Conservation (phyloP, 1,140 invertebrate species). For the Thaumetopoea pityocampa region DNA sequence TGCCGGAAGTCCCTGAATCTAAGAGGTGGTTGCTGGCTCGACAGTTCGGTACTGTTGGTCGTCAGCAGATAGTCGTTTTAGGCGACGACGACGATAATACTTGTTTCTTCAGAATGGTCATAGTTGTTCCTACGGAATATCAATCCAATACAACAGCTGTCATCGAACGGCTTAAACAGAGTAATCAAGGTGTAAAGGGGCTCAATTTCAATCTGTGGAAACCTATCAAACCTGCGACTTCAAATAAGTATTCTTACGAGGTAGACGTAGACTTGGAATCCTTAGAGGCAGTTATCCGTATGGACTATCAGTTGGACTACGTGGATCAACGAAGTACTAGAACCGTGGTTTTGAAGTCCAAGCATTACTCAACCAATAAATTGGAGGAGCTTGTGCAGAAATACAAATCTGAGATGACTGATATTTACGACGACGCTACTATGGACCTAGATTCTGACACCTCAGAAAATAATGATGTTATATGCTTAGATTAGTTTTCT, state of each 20-base stretch:
- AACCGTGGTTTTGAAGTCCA: constrained; percentile 25
- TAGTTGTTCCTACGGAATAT: constrained; percentile 25
- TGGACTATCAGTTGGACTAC: constrained; percentile 47
- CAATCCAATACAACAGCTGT: constrained; percentile 15
- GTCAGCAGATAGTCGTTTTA: constrained; percentile 30
- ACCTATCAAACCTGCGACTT: constrained; percentile 9
- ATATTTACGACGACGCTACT: constrained; percentile 51
- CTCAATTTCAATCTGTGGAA: constrained; percentile 58
- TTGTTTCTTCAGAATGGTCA: constrained; percentile 37
- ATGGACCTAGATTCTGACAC: constrained; percentile 45
- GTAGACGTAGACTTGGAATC: constrained; percentile 58
- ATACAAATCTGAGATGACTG: constrained; percentile 39
- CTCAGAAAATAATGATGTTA: constrained; percentile 28
- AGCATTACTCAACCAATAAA: constrained; percentile 18
- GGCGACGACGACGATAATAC: constrained; percentile 34
- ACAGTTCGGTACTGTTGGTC: constrained; percentile 37
- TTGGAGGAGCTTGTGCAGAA: constrained; percentile 39
- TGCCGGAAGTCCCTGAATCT: constrained; percentile 52
- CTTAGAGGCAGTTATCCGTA: constrained; percentile 35
- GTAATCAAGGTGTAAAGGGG: constrained; percentile 51
- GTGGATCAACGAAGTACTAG: constrained; percentile 18
- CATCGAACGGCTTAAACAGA: constrained; percentile 37
- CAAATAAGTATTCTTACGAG: constrained; percentile 16
- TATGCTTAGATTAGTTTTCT: constrained; percentile 33
- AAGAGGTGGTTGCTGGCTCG: constrained; percentile 38